These are phyloP conservation scores for Hyperoplus immaculatus DNA, from an alignment of 2,797 vertebrate species.

Conservation along the genomic window DNA sequence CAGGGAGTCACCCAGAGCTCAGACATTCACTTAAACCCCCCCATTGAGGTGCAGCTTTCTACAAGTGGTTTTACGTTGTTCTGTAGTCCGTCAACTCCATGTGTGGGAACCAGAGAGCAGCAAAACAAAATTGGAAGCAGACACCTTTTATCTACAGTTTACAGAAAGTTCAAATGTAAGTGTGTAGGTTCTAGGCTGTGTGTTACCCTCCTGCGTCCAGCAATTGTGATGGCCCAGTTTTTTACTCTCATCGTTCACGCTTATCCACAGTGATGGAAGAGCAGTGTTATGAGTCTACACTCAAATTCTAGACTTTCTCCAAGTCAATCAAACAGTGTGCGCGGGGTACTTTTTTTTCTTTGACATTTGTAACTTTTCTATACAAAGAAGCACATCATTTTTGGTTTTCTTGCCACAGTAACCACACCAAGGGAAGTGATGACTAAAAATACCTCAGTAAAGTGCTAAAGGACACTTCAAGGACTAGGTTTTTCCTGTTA, in stretches of 20 bases:
- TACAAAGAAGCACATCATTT: background rate
- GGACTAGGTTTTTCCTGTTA: slow-evolving; percentile 19
- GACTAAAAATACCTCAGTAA: background rate
- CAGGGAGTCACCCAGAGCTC: slow-evolving; percentile 45
- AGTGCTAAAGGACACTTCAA: background rate
- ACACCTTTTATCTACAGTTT: background rate
- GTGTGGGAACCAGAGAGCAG: slow-evolving; percentile 1
- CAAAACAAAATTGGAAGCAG: background rate
- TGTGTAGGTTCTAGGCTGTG: background rate
- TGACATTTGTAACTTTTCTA: background rate
- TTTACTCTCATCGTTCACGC: slow-evolving; percentile 24
- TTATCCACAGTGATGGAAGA: slow-evolving; percentile 3
- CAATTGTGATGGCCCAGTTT: slow-evolving; percentile 18
- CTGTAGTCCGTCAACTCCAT: background rate
- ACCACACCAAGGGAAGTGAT: no score
- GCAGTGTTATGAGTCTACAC: background rate
- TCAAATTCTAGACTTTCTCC: background rate
- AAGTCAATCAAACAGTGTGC: background rate
- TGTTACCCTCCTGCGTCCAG: background rate
- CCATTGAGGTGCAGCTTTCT: slow-evolving; percentile 28
- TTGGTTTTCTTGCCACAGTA: background rate
- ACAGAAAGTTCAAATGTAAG: background rate
- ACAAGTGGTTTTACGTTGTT: slow-evolving; percentile 13
- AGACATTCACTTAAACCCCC: slow-evolving; percentile 45
- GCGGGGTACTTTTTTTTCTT: background rate